These are phyloP conservation scores for Elachura formosa DNA, from an alignment of 2,113 vertebrate genomes.

Conservation along the genomic window DNA sequence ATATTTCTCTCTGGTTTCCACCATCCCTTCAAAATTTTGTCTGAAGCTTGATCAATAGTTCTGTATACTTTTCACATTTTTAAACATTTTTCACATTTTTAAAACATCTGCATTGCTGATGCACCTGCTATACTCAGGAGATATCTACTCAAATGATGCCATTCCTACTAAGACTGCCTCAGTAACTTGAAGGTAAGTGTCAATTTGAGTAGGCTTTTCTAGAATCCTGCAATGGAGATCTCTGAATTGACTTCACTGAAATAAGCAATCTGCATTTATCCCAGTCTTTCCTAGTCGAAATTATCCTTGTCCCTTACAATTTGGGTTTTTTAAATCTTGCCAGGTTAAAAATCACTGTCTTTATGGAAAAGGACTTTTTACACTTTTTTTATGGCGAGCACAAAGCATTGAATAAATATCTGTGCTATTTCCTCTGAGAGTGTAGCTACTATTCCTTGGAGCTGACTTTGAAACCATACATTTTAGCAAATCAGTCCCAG, in stretches of 20 bases:
- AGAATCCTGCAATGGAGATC: background rate
- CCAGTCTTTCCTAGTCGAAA: background rate
- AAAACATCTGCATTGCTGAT: background rate
- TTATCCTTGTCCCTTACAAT: background rate
- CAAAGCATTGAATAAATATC: background rate
- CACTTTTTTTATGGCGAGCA: background rate
- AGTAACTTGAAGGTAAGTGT: background rate
- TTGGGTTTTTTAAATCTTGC: background rate
- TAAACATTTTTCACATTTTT: background rate
- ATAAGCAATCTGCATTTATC: background rate
- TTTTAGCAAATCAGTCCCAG: background rate
- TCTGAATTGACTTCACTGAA: background rate
- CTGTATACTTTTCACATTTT: background rate
- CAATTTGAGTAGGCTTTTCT: background rate
- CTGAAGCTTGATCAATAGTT: background rate
- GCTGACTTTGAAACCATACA: background rate
- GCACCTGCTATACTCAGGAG: accelerated
- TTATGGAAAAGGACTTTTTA: background rate
- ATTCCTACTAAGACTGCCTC: background rate
- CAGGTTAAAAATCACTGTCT: background rate
- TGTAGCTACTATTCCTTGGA: background rate
- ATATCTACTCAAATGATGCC: background rate
- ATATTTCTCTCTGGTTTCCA: background rate
- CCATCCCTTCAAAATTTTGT: background rate
- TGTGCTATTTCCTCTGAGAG: background rate